Base-by-base conservation (phyloP, 2,797 vertebrate genomes). In the Acridotheres tristis region DNA sequence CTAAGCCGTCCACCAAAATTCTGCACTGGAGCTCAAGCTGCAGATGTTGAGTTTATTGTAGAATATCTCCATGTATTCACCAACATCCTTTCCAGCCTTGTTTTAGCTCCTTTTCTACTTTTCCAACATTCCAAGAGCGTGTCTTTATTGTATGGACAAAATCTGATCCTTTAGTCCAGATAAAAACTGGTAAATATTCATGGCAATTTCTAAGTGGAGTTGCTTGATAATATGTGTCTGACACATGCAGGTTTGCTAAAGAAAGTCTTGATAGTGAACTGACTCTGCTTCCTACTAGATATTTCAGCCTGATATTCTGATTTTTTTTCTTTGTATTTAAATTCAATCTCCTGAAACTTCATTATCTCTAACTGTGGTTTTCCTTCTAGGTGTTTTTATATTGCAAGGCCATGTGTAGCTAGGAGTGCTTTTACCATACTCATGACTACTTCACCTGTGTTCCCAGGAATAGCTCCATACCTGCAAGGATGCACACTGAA, bases 401-500 rank as follows among this genome's bases (percentile, higher is more conserved):
- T 19, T 67, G n/a, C 50, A 71, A 81, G 54, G 48, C 71, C 30
- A 3, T 32, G 42, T 71, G 77, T 63, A 71, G 10, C 87, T 53
- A 85, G 78, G 45, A 65, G 36, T 62, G 5, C 26, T 72, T 63
- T 87, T 19, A 20, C 40, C 14, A 43, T n/a, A 43, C 72, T 74
- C 3, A 1, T 20, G 63, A 3, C 38, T 57, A 2, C 42, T 75
- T 62, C 69, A 27, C 0, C 11, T 0, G 1, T 22, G n/a, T 13
- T 81, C 55, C 54, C 40, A 38, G 86, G 27, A 53, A 20, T 1
- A 14, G 54, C 23, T 75, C 47, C 32, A 1, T 32, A 68, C 58
- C 50, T 72, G 58, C 54, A 75, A 20, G 84, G 43, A 55, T 50
- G 73, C 30, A 7, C 27, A 9, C 4, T 53, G 45, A 51, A 51